These are phyloP conservation scores for Platerodrilus igneus DNA, from an alignment of 2,888 invertebrate genomes.

Conservation along the genomic window DNA sequence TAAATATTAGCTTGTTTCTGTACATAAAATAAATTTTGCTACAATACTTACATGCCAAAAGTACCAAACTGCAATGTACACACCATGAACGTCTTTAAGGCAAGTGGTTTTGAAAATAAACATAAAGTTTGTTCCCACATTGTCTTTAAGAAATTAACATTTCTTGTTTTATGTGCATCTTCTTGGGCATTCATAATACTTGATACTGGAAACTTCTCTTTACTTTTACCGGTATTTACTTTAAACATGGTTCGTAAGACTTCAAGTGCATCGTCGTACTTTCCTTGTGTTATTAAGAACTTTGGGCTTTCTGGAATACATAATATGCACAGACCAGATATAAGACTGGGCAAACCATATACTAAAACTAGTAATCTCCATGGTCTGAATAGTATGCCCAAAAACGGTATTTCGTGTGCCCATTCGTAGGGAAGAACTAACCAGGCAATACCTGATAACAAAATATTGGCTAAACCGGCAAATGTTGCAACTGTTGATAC, in stretches of 20 bases:
- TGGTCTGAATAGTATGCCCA: constrained; percentile 45
- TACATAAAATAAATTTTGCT: too few relatives aligned
- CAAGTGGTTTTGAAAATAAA: constrained; percentile 38
- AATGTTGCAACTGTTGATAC: constrained; percentile 45
- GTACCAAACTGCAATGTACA: constrained; percentile 46
- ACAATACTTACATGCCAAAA: constrained; percentile 42
- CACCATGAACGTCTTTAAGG: constrained; percentile 42
- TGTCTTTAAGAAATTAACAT: constrained; percentile 17
- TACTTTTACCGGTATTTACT: constrained; percentile 38
- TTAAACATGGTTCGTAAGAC: constrained; percentile 41
- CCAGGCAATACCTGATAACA: constrained; percentile 45
- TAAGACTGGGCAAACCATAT: constrained; percentile 42
- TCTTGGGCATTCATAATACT: constrained; percentile 38
- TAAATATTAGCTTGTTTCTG: not conserved
- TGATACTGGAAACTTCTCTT: constrained; percentile 39
- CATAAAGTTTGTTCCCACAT: constrained; percentile 46
- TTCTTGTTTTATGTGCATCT: constrained; percentile 18
- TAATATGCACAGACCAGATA: constrained; percentile 36
- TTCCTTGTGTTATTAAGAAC: constrained; percentile 41
- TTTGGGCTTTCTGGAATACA: constrained; percentile 47
- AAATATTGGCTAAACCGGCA: constrained; percentile 43
- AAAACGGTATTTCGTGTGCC: constrained; percentile 47
- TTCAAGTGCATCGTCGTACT: constrained; percentile 37
- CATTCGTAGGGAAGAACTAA: constrained; percentile 39
- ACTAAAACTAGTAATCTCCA: constrained; percentile 44